phyloP scores from a whole-genome alignment of 2,113 vertebrate species.

The Tenrec ecaudatus region DNA sequence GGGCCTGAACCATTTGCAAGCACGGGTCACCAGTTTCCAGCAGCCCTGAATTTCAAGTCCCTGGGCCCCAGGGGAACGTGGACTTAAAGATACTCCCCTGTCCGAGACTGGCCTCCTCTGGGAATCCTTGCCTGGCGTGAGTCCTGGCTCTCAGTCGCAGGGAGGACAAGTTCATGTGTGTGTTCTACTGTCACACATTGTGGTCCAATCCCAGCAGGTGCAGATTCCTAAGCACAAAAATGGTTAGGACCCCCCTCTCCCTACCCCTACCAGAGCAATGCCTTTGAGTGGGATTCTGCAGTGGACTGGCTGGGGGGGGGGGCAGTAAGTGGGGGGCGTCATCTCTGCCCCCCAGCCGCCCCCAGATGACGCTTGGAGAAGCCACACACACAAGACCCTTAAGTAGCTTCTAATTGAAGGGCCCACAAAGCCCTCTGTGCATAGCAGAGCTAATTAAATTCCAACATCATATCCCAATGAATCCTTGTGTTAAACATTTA shows the following conservation, averaged over 20 bases:
- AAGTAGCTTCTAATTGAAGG: constrained; percentile 65
- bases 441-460: constrained; percentile 74
- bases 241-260: neutral
- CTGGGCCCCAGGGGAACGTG: neutral
- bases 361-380: neutral
- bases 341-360: neutral
- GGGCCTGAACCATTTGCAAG: neutral
- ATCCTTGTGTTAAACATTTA: constrained; percentile 80
- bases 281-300: constrained; percentile 25
- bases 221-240: neutral
- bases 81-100: neutral
- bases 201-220: neutral
- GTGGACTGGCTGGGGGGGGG: neutral
- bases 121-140: neutral
- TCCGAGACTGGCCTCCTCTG: neutral
- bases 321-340: neutral
- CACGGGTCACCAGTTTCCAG: neutral
- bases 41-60: constrained; percentile 13
- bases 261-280: neutral
- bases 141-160: neutral
- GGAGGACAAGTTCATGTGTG: constrained; percentile 6
- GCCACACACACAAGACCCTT: constrained; percentile 39
- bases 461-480: constrained; percentile 70
- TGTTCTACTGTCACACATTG: neutral
- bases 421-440: constrained; percentile 58